Evolutionary conservation across 2,888 invertebrate genomes (phyloP).

Genomic region (Timema cristinae): DNA sequence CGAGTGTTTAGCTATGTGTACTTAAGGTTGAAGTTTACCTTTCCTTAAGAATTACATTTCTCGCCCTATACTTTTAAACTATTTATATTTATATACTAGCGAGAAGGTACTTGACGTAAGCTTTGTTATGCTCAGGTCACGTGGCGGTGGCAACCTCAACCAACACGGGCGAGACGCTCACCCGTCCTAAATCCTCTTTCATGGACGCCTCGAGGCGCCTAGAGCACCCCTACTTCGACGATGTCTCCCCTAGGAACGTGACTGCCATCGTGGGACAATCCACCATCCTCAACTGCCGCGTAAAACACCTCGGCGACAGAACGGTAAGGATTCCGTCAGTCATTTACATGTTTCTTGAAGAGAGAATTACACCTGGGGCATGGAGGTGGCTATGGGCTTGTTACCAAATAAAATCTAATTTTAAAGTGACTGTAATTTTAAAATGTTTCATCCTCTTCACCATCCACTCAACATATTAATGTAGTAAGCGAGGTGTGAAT

Average conservation of each 20-base stretch:
- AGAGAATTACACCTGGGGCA: background rate
- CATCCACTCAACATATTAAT: too few species aligned
- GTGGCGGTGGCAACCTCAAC: background rate
- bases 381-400: too few species aligned
- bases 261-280: slow-evolving; percentile 81
- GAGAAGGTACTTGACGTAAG: too few species aligned
- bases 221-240: slow-evolving; percentile 78
- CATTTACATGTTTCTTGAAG: background rate
- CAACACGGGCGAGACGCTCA: slow-evolving; percentile 20
- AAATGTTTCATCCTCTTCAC: too few species aligned
- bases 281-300: slow-evolving; percentile 73
- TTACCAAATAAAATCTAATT: too few species aligned
- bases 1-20: too few species aligned
- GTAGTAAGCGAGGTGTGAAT: too few species aligned
- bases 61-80: too few species aligned
- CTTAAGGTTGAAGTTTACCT: too few species aligned
- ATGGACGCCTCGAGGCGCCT: slow-evolving; percentile 23
- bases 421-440: too few species aligned
- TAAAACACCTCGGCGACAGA: slow-evolving; percentile 81
- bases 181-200: slow-evolving; percentile 25
- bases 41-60: too few species aligned
- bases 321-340: slow-evolving; percentile 62
- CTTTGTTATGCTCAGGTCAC: background rate
- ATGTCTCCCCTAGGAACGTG: slow-evolving; percentile 76
- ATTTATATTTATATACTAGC: too few species aligned